phyloP scores from a whole-genome alignment of 2,113 vertebrate species.

The Eulemur rufifrons region DNA sequence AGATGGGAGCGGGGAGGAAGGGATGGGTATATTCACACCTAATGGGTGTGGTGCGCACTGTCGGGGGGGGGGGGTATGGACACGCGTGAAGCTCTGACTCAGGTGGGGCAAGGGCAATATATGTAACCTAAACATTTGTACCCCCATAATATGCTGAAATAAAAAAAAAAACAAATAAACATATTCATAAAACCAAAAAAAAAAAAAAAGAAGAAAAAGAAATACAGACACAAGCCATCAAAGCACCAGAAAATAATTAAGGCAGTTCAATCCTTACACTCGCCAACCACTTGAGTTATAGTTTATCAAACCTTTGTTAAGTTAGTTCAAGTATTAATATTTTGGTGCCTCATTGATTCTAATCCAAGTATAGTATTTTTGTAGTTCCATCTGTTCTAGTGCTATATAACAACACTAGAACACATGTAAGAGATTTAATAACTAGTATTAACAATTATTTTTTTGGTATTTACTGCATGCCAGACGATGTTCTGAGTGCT shows the following conservation, averaged over 20 bases:
- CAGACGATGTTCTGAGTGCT: not conserved
- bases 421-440: not conserved
- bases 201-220: not conserved
- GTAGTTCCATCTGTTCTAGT: not conserved
- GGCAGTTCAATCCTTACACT: not conserved
- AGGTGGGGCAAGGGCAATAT: too few species aligned
- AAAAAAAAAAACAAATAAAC: too few species aligned
- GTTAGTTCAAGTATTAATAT: not conserved
- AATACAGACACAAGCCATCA: not conserved
- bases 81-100: too few species aligned
- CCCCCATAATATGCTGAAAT: too few species aligned
- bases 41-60: too few species aligned
- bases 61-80: too few species aligned
- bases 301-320: not conserved
- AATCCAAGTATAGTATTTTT: not conserved
- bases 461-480: not conserved
- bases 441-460: not conserved
- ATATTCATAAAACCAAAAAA: too few species aligned
- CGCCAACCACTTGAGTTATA: not conserved
- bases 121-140: too few species aligned
- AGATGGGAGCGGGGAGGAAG: too few species aligned
- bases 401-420: not conserved
- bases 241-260: not conserved
- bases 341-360: not conserved
- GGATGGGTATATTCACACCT: too few species aligned